Percentiles rank a stretch among this genome's conserved stretches.
phyloP scores from a whole-genome alignment of 2,888 invertebrate species.

The Micoletzkya japonica region DNA sequence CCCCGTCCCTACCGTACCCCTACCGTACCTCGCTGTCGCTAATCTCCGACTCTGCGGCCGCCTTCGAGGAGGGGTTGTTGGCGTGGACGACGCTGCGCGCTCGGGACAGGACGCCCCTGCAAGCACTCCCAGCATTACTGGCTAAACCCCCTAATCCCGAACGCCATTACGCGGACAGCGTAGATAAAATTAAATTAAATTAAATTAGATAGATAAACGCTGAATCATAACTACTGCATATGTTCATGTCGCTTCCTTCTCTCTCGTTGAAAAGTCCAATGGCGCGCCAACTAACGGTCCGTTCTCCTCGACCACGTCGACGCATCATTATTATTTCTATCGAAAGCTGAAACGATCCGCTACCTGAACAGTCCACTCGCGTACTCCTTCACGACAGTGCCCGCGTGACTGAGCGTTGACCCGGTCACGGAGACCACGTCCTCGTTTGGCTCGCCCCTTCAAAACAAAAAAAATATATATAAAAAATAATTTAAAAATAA shows the following conservation, averaged over 20 bases:
- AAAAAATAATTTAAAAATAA: too few species aligned
- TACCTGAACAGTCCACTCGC: conserved; percentile 24
- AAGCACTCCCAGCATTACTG: neutral
- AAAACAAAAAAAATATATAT: neutral
- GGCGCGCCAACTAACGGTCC: too few species aligned
- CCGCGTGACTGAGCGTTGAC: conserved; percentile 21
- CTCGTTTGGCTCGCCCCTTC: conserved; percentile 5
- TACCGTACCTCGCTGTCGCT: conserved; percentile 19
- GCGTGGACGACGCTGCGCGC: conserved; percentile 14
- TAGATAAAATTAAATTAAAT: too few species aligned
- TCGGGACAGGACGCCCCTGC: conserved; percentile 25
- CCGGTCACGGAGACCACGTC: neutral
- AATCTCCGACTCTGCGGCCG: conserved; percentile 20
- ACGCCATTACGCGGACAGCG: too few species aligned
- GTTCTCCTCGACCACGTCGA: too few species aligned
- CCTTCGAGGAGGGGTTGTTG: neutral
- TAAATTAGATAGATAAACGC: too few species aligned
- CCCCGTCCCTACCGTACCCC: neutral
- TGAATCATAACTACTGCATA: too few species aligned
- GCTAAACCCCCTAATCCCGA: too few species aligned
- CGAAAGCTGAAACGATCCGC: too few species aligned
- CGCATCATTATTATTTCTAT: too few species aligned
- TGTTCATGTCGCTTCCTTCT: too few species aligned
- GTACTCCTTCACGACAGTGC: conserved; percentile 22
- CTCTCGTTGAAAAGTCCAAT: too few species aligned